Evolutionary conservation across 2,797 vertebrate species (phyloP).

Genomic region (Eulemur coronatus): DNA sequence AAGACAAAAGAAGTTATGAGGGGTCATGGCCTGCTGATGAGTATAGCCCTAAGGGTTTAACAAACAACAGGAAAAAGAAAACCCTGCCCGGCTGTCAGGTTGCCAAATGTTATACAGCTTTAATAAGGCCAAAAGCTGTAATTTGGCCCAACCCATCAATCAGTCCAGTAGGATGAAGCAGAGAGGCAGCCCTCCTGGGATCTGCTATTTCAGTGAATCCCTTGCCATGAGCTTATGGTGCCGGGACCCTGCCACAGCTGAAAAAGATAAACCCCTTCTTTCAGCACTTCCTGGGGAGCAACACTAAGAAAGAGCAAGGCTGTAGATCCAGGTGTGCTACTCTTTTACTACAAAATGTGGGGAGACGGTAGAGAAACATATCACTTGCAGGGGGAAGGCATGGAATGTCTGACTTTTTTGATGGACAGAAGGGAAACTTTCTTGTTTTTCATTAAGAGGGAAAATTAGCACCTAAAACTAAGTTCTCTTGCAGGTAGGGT

Average conservation of each 20-base stretch:
- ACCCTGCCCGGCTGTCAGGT: not conserved
- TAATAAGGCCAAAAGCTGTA: not conserved
- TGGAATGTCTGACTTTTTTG: not conserved
- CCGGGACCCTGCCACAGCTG: not conserved
- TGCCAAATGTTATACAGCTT: constrained; percentile 24
- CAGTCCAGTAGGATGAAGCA: not conserved
- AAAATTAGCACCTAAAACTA: not conserved
- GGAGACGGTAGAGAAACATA: not conserved
- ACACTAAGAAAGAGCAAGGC: not conserved
- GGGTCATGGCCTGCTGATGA: constrained; percentile 14
- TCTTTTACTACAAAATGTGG: not conserved
- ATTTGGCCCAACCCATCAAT: not conserved
- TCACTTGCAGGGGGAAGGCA: not conserved
- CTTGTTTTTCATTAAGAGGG: not conserved
- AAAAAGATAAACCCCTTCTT: not conserved
- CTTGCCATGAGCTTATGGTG: not conserved
- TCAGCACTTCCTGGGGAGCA: not conserved
- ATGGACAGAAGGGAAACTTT: not conserved
- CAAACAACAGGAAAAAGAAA: constrained; percentile 70
- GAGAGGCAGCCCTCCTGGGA: not conserved
- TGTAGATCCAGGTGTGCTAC: not conserved
- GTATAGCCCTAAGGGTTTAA: not conserved
- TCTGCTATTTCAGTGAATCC: not conserved
- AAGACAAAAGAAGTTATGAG: constrained; percentile 63
- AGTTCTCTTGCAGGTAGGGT: not conserved